phyloP scores from a whole-genome alignment of 2,797 vertebrate species.

The Spea hammondii region DNA sequence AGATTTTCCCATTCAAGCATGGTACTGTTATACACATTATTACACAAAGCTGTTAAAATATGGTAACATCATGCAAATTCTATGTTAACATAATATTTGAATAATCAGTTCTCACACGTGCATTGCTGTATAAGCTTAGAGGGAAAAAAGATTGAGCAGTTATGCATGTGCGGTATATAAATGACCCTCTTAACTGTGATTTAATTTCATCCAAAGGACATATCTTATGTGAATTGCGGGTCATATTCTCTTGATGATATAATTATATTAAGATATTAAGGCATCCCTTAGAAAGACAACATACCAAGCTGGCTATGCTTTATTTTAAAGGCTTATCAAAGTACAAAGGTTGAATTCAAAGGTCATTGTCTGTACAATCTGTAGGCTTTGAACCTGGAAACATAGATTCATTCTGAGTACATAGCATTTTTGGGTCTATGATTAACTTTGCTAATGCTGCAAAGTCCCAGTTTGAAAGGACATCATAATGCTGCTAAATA shows the following conservation, averaged over 20 bases:
- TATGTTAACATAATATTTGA: slow-evolving; percentile 11
- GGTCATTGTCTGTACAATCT: slow-evolving; percentile 25
- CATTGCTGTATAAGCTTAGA: accelerated
- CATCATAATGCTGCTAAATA: slow-evolving; percentile 3
- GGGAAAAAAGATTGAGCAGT: slow-evolving; percentile 9
- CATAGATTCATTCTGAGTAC: neutral
- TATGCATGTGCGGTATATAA: slow-evolving; percentile 16
- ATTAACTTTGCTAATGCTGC: slow-evolving; percentile 20
- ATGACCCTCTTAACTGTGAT: slow-evolving; percentile 19
- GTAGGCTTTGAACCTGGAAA: neutral
- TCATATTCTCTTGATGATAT: slow-evolving; percentile 25
- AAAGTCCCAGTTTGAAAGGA: neutral
- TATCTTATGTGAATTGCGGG: slow-evolving; percentile 59
- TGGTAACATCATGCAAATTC: slow-evolving; percentile 44
- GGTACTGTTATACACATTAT: slow-evolving; percentile 28
- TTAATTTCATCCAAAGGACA: slow-evolving; percentile 1
- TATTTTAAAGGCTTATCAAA: slow-evolving; percentile 20
- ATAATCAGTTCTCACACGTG: slow-evolving; percentile 24
- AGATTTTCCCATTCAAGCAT: slow-evolving; percentile 16
- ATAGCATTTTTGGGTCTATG: slow-evolving; percentile 4
- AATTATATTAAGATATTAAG: slow-evolving; percentile 43
- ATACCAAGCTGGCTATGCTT: slow-evolving; percentile 23
- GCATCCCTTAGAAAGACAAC: slow-evolving; percentile 37
- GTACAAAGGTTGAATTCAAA: slow-evolving; percentile 33
- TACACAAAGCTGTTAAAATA: slow-evolving; percentile 47